Conservation (phyloP, 2,888 invertebrate species). For the Petrolisthes manimaculis region DNA sequence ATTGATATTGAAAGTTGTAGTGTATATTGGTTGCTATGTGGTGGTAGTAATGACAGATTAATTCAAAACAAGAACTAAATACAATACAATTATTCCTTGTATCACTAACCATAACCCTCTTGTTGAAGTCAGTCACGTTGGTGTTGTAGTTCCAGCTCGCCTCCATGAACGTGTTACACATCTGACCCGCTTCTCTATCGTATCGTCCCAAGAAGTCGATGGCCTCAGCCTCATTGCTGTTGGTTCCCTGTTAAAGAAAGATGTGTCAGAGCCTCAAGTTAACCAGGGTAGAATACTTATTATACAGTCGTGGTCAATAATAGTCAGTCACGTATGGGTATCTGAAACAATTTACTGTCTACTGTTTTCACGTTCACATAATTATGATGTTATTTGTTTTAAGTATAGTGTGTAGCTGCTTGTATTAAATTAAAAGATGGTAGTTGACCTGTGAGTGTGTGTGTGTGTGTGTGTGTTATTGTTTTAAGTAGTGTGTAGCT, state of each 20-base stretch:
- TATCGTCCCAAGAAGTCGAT: conserved; percentile 80
- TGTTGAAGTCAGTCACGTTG: conserved; percentile 81
- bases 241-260: conserved; percentile 47
- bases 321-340: no score
- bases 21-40: background rate
- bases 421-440: no score
- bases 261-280: no score
- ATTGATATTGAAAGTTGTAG: background rate
- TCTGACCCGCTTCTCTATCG: conserved; percentile 79
- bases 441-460: no score
- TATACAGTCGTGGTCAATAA: no score
- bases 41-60: background rate
- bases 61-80: background rate
- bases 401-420: no score
- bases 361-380: no score
- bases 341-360: no score
- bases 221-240: conserved; percentile 77
- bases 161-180: conserved; percentile 80
- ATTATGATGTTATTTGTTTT: no score
- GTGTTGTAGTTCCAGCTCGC: conserved; percentile 84
- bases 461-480: no score
- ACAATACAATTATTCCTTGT: background rate
- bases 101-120: conserved; percentile 76
- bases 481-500: no score
- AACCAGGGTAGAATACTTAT: no score